phyloP scores from a whole-genome alignment of 2,113 vertebrate species.

The Cacatua alba region DNA sequence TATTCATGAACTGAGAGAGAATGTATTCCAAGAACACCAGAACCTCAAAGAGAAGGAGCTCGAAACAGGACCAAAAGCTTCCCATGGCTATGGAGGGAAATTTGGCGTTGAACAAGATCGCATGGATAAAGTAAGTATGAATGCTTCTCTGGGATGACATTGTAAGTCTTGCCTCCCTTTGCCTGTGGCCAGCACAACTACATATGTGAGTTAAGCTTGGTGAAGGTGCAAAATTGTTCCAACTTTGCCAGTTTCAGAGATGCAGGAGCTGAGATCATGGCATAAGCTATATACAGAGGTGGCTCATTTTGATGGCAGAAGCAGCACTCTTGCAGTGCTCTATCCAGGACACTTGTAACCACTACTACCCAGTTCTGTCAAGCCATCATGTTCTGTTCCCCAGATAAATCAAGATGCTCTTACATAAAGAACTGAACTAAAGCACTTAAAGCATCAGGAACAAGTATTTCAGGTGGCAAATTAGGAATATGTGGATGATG shows the following conservation, averaged over 20 bases:
- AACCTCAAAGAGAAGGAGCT: constrained; percentile 89
- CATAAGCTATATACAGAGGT: background rate
- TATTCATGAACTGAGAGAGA: constrained; percentile 89
- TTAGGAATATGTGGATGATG: background rate
- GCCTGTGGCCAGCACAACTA: background rate
- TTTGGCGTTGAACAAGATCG: constrained; percentile 94
- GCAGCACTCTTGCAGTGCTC: background rate
- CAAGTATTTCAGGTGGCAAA: background rate
- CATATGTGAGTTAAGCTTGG: background rate
- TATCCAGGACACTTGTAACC: background rate
- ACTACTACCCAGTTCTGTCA: background rate
- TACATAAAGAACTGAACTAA: background rate
- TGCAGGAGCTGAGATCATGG: background rate
- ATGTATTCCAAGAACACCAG: constrained; percentile 90
- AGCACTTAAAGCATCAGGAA: background rate
- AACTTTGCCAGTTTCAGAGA: background rate
- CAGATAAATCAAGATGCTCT: background rate
- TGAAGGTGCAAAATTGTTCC: background rate
- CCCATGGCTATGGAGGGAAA: constrained; percentile 92
- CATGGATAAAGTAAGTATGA: constrained; percentile 90
- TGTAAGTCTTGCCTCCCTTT: background rate
- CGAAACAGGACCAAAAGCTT: constrained; percentile 87
- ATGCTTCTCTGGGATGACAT: background rate
- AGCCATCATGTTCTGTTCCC: background rate
- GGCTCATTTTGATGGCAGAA: background rate